Percentiles rank a stretch among this genome's conserved stretches.
These are phyloP conservation scores for Drosophila anomelani DNA, from an alignment of 2,888 invertebrate genomes.

Conservation along the genomic window DNA sequence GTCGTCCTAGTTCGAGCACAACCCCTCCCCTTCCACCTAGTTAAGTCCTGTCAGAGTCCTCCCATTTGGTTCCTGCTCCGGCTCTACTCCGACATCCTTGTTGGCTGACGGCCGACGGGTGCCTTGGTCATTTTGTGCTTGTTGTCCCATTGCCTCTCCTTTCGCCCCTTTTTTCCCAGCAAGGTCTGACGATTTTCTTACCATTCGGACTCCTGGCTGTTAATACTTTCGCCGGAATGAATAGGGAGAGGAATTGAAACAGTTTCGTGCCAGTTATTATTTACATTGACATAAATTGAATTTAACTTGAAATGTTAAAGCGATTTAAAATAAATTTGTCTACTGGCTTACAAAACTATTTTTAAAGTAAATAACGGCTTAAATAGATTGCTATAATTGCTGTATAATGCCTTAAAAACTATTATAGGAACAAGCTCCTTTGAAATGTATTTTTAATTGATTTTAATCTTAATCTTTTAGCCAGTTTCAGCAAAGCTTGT, in stretches of 20 bases:
- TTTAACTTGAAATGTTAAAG: constrained; percentile 4
- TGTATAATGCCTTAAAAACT: not conserved
- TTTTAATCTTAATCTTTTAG: not conserved
- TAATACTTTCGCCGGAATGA: constrained; percentile 2
- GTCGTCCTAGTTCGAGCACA: constrained; percentile 12
- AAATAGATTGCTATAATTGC: not conserved
- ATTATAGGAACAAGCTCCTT: not conserved
- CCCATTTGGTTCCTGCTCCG: constrained; percentile 11
- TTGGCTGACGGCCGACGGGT: constrained; percentile 39
- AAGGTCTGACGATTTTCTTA: constrained; percentile 9
- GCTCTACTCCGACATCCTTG: constrained; percentile 12
- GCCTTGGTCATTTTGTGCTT: constrained; percentile 58
- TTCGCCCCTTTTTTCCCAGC: constrained; percentile 15
- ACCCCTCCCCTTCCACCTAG: constrained; percentile 17
- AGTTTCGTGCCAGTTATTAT: constrained; percentile 7
- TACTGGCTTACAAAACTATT: not conserved
- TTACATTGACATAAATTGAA: constrained; percentile 12
- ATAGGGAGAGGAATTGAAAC: constrained; percentile 8
- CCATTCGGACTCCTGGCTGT: constrained; percentile 24
- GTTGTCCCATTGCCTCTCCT: constrained; percentile 34
- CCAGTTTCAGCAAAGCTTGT: not conserved
- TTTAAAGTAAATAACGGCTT: not conserved
- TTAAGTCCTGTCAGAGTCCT: constrained; percentile 49
- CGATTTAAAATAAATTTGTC: not conserved
- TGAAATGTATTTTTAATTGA: too few relatives aligned